Evolutionary conservation across 2,797 vertebrate species (phyloP).

Genomic region (Tinamus major): DNA sequence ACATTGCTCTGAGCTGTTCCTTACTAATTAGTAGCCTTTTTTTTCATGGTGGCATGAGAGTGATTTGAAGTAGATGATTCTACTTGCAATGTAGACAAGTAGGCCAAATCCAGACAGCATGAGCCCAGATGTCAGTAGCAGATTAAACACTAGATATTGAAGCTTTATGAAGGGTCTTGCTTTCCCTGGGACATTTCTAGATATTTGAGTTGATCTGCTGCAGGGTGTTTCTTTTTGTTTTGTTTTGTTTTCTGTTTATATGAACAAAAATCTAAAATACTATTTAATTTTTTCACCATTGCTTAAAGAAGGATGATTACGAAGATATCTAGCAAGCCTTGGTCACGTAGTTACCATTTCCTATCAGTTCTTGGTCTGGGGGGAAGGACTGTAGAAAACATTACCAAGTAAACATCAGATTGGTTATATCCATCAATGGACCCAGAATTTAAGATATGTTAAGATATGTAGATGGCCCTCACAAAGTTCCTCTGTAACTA

Average conservation of each 20-base stretch:
- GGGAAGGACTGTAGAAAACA: background rate
- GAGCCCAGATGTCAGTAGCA: background rate
- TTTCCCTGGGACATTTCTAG: background rate
- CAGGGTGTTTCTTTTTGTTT: background rate
- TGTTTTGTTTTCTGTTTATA: background rate
- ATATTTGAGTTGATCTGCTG: background rate
- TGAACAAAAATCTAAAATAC: background rate
- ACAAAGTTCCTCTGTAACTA: background rate
- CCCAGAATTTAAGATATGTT: background rate
- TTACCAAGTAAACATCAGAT: background rate
- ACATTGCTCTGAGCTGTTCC: rapidly evolving
- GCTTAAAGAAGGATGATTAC: background rate
- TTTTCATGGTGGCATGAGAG: background rate
- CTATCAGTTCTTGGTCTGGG: background rate
- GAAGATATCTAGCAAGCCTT: background rate
- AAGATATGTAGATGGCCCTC: background rate
- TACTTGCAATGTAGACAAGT: background rate
- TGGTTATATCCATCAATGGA: background rate
- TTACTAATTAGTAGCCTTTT: background rate
- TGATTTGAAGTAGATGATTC: background rate
- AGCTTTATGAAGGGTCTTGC: background rate
- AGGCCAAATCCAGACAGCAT: background rate
- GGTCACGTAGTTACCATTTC: background rate
- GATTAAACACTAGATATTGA: background rate
- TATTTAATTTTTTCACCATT: background rate